A percentile compares a stretch with the other conserved stretches of the same genome.
Conservation (phyloP, 2,113 vertebrate species). For the Acanthochromis polyacanthus region DNA sequence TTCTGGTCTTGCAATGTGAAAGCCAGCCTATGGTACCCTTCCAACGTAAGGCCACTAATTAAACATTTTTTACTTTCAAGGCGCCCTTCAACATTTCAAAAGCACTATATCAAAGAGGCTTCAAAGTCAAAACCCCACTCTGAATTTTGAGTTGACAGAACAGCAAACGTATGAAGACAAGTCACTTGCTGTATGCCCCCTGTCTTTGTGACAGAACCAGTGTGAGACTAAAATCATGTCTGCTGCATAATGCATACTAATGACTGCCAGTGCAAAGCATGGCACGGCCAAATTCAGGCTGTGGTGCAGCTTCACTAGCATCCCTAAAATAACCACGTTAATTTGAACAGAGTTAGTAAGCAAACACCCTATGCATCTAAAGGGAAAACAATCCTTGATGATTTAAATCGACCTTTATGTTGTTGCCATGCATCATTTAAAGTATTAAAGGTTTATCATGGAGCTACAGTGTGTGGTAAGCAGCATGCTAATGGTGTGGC, state of each 20-base stretch:
- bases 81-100: slow-evolving; percentile 83
- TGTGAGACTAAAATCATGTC: slow-evolving; percentile 42
- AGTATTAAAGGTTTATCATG: background rate
- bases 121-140: slow-evolving; percentile 75
- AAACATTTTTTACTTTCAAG: slow-evolving; percentile 78
- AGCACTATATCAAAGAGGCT: slow-evolving; percentile 76
- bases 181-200: slow-evolving; percentile 43
- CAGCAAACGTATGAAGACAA: slow-evolving; percentile 62
- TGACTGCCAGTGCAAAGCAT: slow-evolving; percentile 11
- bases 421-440: background rate
- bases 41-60: slow-evolving; percentile 76
- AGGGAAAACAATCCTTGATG: slow-evolving; percentile 4
- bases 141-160: slow-evolving; percentile 73
- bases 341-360: slow-evolving; percentile 12
- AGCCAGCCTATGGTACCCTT: slow-evolving; percentile 55
- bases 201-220: slow-evolving; percentile 45
- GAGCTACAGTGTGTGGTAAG: slow-evolving; percentile 1
- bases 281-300: background rate
- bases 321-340: too few species aligned
- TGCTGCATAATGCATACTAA: slow-evolving; percentile 50
- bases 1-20: slow-evolving; percentile 47
- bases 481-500: background rate
- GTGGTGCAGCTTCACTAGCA: background rate
- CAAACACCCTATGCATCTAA: slow-evolving; percentile 8
- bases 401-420: slow-evolving; percentile 15